phyloP scores from a whole-genome alignment of 2,113 vertebrate genomes.

The Polypterus senegalus region DNA sequence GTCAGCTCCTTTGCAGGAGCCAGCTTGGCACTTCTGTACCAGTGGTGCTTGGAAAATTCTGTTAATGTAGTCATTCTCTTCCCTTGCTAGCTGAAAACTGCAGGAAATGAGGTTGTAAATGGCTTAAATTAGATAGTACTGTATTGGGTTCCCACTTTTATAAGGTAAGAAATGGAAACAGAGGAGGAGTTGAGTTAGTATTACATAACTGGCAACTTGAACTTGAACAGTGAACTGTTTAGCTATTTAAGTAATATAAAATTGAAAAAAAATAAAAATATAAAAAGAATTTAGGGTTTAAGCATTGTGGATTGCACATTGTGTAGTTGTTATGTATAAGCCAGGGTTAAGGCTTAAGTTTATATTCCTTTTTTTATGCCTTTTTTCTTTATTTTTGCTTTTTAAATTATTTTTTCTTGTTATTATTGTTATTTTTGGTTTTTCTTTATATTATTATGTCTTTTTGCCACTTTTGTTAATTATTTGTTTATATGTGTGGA shows the following conservation, averaged over 20 bases:
- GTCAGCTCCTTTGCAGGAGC: not conserved
- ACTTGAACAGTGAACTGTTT: not conserved
- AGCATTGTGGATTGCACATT: too few species aligned
- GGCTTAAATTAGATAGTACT: not conserved
- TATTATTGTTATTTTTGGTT: too few species aligned
- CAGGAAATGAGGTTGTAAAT: not conserved
- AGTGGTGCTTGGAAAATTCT: not conserved
- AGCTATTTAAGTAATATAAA: not conserved
- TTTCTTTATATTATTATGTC: too few species aligned
- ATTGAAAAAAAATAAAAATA: not conserved
- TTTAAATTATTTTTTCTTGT: too few species aligned
- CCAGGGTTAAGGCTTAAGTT: too few species aligned
- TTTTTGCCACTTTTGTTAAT: too few species aligned
- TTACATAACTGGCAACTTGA: not conserved
- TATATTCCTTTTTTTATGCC: too few species aligned
- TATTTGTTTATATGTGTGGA: too few species aligned
- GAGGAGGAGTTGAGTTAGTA: not conserved
- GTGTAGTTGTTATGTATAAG: too few species aligned
- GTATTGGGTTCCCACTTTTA: not conserved
- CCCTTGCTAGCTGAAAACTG: not conserved
- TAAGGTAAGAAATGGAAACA: not conserved
- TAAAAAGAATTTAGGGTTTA: not conserved
- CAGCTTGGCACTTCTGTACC: not conserved
- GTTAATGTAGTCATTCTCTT: conserved; percentile 1
- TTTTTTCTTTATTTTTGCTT: too few species aligned